Evolutionary conservation across 2,113 vertebrate genomes (phyloP).

Genomic region (Gambusia holbrooki): DNA sequence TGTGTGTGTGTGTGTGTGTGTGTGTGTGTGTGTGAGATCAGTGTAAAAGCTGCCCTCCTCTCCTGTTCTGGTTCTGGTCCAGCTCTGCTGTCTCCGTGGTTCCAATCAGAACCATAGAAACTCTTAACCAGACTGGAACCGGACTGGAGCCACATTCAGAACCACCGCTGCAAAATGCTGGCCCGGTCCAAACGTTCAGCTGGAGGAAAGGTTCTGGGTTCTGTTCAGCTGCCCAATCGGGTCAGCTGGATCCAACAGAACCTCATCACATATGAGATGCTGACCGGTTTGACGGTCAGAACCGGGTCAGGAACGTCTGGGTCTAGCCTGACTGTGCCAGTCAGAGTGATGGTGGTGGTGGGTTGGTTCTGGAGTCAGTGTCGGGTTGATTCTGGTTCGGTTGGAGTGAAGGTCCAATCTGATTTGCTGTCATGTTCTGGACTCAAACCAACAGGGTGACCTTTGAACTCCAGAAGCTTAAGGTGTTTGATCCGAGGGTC

Average conservation of each 20-base stretch:
- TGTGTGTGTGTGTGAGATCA: no score
- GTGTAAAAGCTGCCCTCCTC: background rate
- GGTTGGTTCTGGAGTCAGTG: no score
- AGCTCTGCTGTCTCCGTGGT: slow-evolving; percentile 13
- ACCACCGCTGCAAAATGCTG: background rate
- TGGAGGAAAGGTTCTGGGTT: background rate
- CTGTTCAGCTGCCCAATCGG: background rate
- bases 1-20: no score
- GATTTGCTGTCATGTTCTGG: background rate
- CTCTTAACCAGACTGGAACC: background rate
- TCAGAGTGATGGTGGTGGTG: no score
- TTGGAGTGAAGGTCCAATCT: background rate
- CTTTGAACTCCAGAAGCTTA: no score
- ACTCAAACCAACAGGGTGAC: no score
- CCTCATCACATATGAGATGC: background rate
- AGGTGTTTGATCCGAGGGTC: no score
- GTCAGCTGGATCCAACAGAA: background rate
- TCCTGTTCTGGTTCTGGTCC: background rate
- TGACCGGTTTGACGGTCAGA: no score
- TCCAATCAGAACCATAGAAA: slow-evolving; percentile 30
- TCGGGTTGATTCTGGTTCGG: background rate
- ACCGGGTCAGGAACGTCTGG: no score
- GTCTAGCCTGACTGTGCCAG: no score
- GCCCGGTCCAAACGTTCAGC: background rate
- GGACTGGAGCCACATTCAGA: background rate